phyloP scores from a whole-genome alignment of 2,113 vertebrate genomes.

The Stercorarius parasiticus region DNA sequence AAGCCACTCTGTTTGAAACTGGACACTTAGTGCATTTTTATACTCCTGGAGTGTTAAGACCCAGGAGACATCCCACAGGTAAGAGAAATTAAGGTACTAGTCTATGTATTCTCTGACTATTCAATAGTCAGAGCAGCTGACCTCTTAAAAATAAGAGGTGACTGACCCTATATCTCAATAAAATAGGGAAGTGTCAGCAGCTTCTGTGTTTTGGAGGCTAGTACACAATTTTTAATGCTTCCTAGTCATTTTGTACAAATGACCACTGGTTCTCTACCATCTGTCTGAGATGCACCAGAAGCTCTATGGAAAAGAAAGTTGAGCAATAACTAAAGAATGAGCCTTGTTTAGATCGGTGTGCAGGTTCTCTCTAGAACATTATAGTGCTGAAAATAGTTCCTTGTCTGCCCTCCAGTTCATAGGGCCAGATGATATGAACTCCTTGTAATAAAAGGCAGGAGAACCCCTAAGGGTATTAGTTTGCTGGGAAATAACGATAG shows the following conservation, averaged over 20 bases:
- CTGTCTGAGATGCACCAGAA: background rate
- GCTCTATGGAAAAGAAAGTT: background rate
- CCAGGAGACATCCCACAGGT: background rate
- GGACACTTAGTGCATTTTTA: background rate
- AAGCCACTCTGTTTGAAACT: background rate
- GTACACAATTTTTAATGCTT: background rate
- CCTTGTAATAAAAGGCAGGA: conserved; percentile 59
- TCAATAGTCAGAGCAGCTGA: background rate
- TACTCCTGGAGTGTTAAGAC: background rate
- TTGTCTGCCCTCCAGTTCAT: conserved; percentile 69
- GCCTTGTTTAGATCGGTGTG: background rate
- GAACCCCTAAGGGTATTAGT: conserved; percentile 57
- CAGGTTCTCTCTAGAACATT: conserved; percentile 6
- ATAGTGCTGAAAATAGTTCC: conserved; percentile 37
- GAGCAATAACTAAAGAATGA: background rate
- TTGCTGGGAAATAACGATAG: conserved; percentile 59
- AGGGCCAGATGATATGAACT: conserved; percentile 63
- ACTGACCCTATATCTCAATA: background rate
- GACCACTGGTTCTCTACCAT: background rate
- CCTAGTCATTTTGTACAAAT: background rate
- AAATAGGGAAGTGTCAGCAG: background rate
- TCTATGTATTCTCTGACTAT: background rate
- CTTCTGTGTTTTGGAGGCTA: background rate
- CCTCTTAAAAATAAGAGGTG: background rate
- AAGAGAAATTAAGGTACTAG: background rate